Percentiles rank a stretch among this genome's conserved stretches.
These are phyloP conservation scores for Branchipolynoe longqiensis DNA, from an alignment of 2,888 invertebrate genomes.

Conservation along the genomic window DNA sequence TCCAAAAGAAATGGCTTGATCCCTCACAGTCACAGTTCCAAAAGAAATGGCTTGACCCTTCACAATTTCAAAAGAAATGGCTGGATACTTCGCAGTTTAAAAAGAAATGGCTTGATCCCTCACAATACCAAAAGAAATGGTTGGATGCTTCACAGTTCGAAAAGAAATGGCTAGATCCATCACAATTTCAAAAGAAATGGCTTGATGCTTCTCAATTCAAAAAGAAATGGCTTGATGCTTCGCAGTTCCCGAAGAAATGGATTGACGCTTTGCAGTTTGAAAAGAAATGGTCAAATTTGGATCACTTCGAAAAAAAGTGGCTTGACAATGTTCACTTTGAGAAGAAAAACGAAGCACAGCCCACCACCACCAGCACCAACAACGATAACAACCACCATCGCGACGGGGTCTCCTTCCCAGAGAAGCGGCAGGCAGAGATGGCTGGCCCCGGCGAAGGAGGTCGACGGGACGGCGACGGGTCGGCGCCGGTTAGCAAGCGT, in stretches of 20 bases:
- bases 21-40: background rate
- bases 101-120: constrained; percentile 35
- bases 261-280: background rate
- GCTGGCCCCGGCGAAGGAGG: too few species aligned
- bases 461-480: too few species aligned
- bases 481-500: background rate
- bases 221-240: background rate
- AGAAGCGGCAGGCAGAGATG: too few species aligned
- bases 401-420: too few species aligned
- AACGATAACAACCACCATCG: too few species aligned
- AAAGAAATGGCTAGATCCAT: background rate
- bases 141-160: constrained; percentile 7
- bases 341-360: background rate
- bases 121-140: constrained; percentile 35
- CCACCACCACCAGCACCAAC: background rate
- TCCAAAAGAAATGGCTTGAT: constrained; percentile 30
- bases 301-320: constrained; percentile 19
- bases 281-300: background rate
- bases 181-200: background rate
- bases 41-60: constrained; percentile 30
- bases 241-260: background rate
- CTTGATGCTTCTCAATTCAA: background rate
- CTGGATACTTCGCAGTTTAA: background rate
- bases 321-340: background rate
- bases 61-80: constrained; percentile 30